Evolutionary conservation across 2,888 invertebrate species (phyloP).

Genomic region (Tiliacea aurago): DNA sequence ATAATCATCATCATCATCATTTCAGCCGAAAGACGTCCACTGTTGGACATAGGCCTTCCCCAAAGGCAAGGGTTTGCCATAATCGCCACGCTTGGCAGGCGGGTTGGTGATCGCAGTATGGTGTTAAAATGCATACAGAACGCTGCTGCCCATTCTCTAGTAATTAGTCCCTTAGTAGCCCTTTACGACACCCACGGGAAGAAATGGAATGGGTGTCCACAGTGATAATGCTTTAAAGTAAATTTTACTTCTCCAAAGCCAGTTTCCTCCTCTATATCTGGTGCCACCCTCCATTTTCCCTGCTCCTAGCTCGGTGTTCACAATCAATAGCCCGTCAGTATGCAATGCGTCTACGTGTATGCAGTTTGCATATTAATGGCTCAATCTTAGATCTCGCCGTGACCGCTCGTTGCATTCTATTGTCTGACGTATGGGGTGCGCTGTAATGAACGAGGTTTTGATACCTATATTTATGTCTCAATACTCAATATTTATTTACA

Average conservation of each 20-base stretch:
- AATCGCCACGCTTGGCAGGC: too few species aligned
- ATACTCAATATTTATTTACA: background rate
- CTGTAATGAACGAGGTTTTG: conserved; percentile 29
- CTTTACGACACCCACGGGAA: too few species aligned
- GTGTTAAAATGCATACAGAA: too few species aligned
- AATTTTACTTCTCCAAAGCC: background rate
- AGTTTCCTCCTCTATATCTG: background rate
- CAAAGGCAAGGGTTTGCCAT: too few species aligned
- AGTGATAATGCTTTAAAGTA: background rate
- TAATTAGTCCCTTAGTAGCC: too few species aligned
- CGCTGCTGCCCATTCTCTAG: too few species aligned
- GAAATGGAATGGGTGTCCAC: too few species aligned
- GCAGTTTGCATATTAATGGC: conserved; percentile 82
- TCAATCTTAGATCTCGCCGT: conserved; percentile 76
- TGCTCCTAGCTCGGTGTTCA: conserved; percentile 3
- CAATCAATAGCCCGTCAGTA: conserved; percentile 52
- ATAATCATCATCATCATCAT: too few species aligned
- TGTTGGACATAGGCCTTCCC: too few species aligned
- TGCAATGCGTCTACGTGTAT: conserved; percentile 62
- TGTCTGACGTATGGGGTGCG: conserved; percentile 65
- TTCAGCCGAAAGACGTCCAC: too few species aligned
- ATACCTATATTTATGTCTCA: conserved; percentile 1
- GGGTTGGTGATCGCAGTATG: too few species aligned
- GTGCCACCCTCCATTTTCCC: conserved; percentile 2
- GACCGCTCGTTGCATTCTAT: conserved; percentile 75